phyloP scores from a whole-genome alignment of 2,797 vertebrate genomes.

The Sebastes itinus region DNA sequence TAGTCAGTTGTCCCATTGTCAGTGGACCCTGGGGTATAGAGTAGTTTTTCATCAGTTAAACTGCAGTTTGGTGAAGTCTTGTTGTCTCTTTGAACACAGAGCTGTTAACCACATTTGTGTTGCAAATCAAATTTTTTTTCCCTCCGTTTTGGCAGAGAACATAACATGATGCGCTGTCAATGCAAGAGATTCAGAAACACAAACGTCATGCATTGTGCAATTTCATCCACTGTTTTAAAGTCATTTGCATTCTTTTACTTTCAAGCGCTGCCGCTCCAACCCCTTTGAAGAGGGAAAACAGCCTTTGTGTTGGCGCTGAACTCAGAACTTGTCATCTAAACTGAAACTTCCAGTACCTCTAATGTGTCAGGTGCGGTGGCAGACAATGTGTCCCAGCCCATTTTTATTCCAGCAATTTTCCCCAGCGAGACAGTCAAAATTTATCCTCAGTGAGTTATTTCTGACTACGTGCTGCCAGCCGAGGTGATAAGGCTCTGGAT shows the following conservation, averaged over 20 bases:
- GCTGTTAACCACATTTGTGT: constrained; percentile 54
- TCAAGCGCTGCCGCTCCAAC: constrained; percentile 51
- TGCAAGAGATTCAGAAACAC: constrained; percentile 40
- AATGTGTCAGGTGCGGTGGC: constrained; percentile 69
- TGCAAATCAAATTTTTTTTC: constrained; percentile 58
- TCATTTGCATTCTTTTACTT: constrained; percentile 70
- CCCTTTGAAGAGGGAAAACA: constrained; percentile 68
- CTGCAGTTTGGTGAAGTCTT: constrained; percentile 40
- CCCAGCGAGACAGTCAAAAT: constrained; percentile 63
- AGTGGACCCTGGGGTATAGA: constrained; percentile 38
- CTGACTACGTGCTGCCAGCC: constrained; percentile 64
- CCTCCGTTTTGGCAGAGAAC: constrained; percentile 43
- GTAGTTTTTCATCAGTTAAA: constrained; percentile 46
- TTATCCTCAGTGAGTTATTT: constrained; percentile 75
- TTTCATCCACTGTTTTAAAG: constrained; percentile 63
- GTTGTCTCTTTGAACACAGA: constrained; percentile 36
- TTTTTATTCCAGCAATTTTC: constrained; percentile 67
- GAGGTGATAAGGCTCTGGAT: constrained; percentile 63
- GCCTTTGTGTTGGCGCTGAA: constrained; percentile 65
- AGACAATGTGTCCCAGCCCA: constrained; percentile 68
- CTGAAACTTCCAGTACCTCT: constrained; percentile 69
- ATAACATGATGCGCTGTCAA: constrained; percentile 65
- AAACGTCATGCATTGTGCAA: constrained; percentile 62
- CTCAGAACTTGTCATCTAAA: constrained; percentile 77
- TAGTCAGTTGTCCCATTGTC: constrained; percentile 45